Evolutionary conservation across 2,113 vertebrate species (phyloP), one percentile per base, ranked within the genome.

Genomic region (Rhegmatorhina hoffmannsi): DNA sequence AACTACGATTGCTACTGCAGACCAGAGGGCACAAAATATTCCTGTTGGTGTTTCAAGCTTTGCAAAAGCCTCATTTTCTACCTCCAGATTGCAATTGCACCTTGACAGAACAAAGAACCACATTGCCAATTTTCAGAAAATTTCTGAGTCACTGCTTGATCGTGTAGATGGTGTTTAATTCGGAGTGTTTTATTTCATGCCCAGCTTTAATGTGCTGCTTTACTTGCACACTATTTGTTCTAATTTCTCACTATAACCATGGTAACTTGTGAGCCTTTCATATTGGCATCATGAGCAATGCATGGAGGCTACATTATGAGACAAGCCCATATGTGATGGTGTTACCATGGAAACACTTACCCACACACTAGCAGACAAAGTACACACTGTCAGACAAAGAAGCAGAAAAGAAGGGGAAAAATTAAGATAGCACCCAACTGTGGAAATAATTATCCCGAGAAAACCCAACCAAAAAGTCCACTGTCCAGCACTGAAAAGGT

Each of bases 331-430:
- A 97, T 97, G 97, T 97, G 96, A 97, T 94, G 89, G 88, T 73
- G 98, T 98, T 97, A 96, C 98, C 97, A 97, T 96, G 97, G 98
- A 96, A 97, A 98, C 96, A 95, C 98, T 98, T 96, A 98, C 97
- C 97, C 96, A 96, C 95, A 97, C 96, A 95, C 95, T 97, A 97
- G 95, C 95, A 96, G 97, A 97, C 95, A 97, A 97, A 97, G 96
- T 93, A 97, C 95, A 98, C 92, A 95, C 95, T 88, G 96, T 90
- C 81, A 97, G 97, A 96, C 89, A 95, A 97, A 97, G 97, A 97
- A 97, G 94, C 96, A 97, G 92, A 95, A 97, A 94, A 84, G 85
- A 97, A 96, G 89, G 84, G 89, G 91, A 90, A 94, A 90, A 96
- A 97, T 96, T 90, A 95, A 95, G 94, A 97, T 84, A 90, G 84